Conservation (phyloP, 2,888 invertebrate species). For the Tipula lateralis region DNA sequence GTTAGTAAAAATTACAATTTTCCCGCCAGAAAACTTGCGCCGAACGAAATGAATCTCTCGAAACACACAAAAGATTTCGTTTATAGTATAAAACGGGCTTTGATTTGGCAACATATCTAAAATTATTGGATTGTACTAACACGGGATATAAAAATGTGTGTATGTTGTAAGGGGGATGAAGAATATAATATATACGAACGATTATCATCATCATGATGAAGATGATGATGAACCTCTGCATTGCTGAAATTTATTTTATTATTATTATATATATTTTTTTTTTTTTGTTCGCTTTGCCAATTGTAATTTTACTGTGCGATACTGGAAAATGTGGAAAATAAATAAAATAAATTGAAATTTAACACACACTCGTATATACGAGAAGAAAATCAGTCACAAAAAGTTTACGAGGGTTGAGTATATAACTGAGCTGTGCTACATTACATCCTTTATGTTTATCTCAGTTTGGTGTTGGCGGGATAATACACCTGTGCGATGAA, state of each 20-base stretch:
- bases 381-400: background rate
- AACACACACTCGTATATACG: background rate
- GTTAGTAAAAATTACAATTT: background rate
- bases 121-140: constrained; percentile 11
- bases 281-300: background rate
- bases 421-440: background rate
- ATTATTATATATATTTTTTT: too few species aligned
- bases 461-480: background rate
- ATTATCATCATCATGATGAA: background rate
- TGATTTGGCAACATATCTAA: background rate
- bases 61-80: background rate
- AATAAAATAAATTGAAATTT: constrained; percentile 19
- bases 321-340: background rate
- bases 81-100: background rate
- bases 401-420: background rate
- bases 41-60: background rate
- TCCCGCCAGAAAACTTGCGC: background rate
- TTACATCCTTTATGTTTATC: background rate
- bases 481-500: background rate
- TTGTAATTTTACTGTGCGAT: background rate
- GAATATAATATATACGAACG: background rate
- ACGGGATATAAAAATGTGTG: background rate
- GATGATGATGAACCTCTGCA: constrained; percentile 1
- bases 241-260: background rate
- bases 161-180: background rate